Conservation (phyloP, 2,888 invertebrate genomes). For the Hirtodrosophila histrioides region DNA sequence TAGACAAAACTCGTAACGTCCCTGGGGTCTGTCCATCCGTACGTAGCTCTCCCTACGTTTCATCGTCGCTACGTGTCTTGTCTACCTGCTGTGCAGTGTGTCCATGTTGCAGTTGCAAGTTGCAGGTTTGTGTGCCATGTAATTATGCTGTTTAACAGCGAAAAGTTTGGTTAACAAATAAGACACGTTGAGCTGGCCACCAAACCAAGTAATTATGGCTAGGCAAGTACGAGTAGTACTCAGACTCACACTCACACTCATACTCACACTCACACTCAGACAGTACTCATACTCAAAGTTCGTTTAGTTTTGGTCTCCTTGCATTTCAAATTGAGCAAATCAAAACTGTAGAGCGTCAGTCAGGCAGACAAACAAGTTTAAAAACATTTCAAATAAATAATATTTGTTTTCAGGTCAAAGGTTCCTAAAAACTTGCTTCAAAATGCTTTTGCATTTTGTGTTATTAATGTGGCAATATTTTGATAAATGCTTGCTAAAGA, state of each 20-base stretch:
- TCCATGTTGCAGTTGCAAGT: conserved; percentile 22
- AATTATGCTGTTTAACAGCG: conserved; percentile 77
- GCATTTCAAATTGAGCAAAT: no score
- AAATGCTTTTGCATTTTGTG: conserved; percentile 8
- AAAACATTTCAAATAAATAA: conserved; percentile 38
- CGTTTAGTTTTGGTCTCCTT: conserved; percentile 1
- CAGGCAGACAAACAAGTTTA: conserved; percentile 1
- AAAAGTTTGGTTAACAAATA: conserved; percentile 71
- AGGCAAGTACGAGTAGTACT: conserved; percentile 11
- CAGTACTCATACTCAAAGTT: neutral
- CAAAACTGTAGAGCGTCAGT: neutral
- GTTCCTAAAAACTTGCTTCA: neutral
- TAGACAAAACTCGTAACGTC: conserved; percentile 47
- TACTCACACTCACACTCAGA: neutral
- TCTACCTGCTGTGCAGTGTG: conserved; percentile 43
- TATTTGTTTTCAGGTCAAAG: conserved; percentile 30
- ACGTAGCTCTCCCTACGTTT: no score
- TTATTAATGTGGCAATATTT: conserved; percentile 72
- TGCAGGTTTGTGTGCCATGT: conserved; percentile 55
- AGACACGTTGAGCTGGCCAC: conserved; percentile 44
- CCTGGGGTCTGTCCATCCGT: conserved; percentile 12
- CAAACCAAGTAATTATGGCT: conserved; percentile 47
- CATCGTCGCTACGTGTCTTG: conserved; percentile 18
- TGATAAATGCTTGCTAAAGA: conserved; percentile 61
- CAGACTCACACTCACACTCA: conserved; percentile 4